Evolutionary conservation across 2,113 vertebrate species (phyloP).

Genomic region (Siniperca chuatsi): DNA sequence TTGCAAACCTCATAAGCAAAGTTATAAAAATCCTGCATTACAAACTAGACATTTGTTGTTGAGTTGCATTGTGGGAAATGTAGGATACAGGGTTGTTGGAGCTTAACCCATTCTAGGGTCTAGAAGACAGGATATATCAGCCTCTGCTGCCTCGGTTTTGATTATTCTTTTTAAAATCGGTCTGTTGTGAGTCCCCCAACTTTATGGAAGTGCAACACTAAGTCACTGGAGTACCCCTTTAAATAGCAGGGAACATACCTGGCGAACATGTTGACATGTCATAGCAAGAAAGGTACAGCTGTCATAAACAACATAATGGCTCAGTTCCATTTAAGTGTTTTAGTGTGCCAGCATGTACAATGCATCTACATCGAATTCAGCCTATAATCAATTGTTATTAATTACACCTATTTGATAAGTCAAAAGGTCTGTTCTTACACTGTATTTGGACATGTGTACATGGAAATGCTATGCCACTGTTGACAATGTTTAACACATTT

Average conservation of each 20-base stretch:
- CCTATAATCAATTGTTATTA: not conserved
- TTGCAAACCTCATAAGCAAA: not conserved
- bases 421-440: not conserved
- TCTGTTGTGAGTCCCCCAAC: not conserved
- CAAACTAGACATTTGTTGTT: too few species aligned
- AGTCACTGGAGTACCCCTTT: not conserved
- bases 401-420: not conserved
- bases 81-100: not conserved
- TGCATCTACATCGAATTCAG: not conserved
- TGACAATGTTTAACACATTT: constrained; percentile 1
- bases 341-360: not conserved
- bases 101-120: not conserved
- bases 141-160: not conserved
- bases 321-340: not conserved
- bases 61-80: not conserved
- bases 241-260: not conserved
- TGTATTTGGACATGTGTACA: not conserved
- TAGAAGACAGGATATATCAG: not conserved
- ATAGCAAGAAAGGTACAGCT: not conserved
- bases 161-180: not conserved
- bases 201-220: not conserved
- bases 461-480: not conserved
- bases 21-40: not conserved
- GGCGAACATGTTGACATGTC: not conserved
- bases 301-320: not conserved